Conservation (phyloP, 2,888 invertebrate species). For the Incurvaria masculella region DNA sequence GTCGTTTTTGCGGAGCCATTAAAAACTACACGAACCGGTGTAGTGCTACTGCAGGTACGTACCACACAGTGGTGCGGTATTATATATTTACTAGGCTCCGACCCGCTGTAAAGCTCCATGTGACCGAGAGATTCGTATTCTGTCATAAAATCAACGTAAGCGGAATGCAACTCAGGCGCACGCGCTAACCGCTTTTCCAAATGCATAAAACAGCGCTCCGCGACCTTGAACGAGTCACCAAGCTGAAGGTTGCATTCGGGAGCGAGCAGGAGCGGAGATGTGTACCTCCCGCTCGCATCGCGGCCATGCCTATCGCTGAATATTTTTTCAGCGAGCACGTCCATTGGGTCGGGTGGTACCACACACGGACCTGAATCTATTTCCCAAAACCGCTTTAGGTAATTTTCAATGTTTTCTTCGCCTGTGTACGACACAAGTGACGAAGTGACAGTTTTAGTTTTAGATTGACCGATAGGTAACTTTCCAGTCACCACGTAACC, state of each 20-base stretch:
- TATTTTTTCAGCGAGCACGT: not conserved
- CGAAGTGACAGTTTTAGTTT: not conserved
- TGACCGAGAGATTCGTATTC: constrained; percentile 8
- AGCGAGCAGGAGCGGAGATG: not conserved
- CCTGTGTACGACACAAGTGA: constrained; percentile 5
- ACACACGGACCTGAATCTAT: constrained; percentile 3
- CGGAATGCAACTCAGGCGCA: not conserved
- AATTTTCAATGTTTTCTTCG: constrained; percentile 2
- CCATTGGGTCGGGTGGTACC: not conserved
- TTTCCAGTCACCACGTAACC: constrained; percentile 9
- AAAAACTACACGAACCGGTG: constrained; percentile 9
- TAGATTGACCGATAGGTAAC: not conserved
- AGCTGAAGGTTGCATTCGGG: not conserved
- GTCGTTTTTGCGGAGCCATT: constrained; percentile 5
- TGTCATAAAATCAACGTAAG: constrained; percentile 6
- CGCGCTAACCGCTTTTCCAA: not conserved
- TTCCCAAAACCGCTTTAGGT: constrained; percentile 8
- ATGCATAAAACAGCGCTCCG: not conserved
- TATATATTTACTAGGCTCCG: not conserved
- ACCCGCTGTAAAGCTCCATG: constrained; percentile 3
- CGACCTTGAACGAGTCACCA: not conserved
- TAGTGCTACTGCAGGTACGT: constrained; percentile 3
- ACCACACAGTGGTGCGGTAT: constrained; percentile 9
- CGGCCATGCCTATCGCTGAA: not conserved
- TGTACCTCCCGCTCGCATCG: not conserved